Percentiles rank a stretch among this genome's conserved stretches.
These are phyloP conservation scores for Raphicerus campestris DNA, from an alignment of 2,113 vertebrate species.

Conservation along the genomic window DNA sequence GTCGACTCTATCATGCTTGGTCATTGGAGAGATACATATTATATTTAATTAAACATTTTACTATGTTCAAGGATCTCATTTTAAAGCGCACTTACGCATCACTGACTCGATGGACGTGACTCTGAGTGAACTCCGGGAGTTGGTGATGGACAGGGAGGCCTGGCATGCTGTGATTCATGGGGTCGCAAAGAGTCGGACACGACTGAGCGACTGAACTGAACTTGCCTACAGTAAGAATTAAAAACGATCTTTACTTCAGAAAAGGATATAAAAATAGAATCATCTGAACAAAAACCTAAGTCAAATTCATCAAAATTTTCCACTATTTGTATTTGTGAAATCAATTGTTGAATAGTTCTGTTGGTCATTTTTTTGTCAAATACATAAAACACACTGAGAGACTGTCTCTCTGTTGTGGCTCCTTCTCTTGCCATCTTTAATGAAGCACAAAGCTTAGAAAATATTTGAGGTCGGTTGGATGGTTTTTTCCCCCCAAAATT, in stretches of 20 bases:
- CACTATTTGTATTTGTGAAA: neutral
- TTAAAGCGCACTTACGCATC: neutral
- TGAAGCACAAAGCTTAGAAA: neutral
- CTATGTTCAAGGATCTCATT: neutral
- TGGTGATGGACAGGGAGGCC: too few relatives aligned
- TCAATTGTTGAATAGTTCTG: neutral
- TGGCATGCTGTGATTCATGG: too few relatives aligned
- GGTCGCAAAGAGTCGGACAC: too few relatives aligned
- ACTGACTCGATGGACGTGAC: too few relatives aligned
- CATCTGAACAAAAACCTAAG: neutral
- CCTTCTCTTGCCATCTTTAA: neutral
- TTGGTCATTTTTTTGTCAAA: neutral
- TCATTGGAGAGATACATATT: neutral
- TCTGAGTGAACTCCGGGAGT: too few relatives aligned
- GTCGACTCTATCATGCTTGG: neutral
- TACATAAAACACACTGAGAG: neutral
- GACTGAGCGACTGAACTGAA: too few relatives aligned
- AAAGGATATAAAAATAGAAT: constrained; percentile 15
- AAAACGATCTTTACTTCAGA: neutral
- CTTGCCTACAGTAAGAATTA: neutral
- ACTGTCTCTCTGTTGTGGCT: neutral
- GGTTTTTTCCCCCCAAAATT: neutral
- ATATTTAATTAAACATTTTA: neutral
- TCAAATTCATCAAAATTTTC: neutral
- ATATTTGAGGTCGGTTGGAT: neutral